phyloP scores from a whole-genome alignment of 2,113 vertebrate genomes.

The Hippolais icterina region DNA sequence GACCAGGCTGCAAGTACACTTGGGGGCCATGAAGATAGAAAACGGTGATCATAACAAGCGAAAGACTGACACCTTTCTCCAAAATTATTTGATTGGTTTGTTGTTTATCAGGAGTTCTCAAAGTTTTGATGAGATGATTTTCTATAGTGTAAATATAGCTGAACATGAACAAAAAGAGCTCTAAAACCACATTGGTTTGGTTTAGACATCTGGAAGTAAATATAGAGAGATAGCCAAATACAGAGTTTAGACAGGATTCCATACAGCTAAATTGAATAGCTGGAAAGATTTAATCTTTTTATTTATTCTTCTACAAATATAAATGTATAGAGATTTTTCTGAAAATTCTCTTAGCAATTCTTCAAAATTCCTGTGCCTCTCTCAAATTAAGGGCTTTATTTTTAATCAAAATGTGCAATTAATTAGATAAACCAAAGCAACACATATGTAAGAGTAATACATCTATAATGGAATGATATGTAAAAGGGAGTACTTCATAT shows the following conservation, averaged over 20 bases:
- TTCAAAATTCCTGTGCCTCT: background rate
- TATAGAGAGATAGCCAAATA: background rate
- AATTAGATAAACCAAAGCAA: background rate
- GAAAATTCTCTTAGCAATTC: background rate
- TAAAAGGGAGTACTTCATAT: background rate
- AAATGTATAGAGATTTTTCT: background rate
- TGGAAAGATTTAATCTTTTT: background rate
- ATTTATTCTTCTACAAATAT: background rate
- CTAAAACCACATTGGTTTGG: background rate
- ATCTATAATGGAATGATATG: background rate
- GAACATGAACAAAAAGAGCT: background rate
- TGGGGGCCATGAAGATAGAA: fast-evolving
- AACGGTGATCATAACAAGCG: background rate
- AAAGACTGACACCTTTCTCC: background rate
- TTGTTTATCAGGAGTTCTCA: background rate
- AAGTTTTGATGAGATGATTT: background rate
- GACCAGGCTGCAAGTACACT: background rate
- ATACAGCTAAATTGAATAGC: background rate
- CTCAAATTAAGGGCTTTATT: background rate
- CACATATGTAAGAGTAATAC: background rate
- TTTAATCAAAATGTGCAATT: background rate
- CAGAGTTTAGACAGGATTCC: background rate
- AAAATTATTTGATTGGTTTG: background rate
- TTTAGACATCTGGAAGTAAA: background rate
- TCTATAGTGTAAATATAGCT: background rate